Conservation (phyloP, 2,888 invertebrate species). For the Eilema depressum region DNA sequence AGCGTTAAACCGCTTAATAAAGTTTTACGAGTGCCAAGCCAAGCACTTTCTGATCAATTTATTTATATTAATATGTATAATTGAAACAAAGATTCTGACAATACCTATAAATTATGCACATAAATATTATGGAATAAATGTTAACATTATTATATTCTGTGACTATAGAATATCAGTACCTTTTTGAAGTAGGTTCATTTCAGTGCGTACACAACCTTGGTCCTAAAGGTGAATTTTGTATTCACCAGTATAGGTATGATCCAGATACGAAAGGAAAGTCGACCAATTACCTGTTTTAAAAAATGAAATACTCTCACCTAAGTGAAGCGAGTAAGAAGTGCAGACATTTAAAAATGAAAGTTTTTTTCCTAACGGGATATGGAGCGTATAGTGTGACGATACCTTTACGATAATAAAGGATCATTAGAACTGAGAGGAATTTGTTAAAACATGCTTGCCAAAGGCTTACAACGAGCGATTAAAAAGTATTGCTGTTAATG, state of each 20-base stretch:
- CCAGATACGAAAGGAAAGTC: slow-evolving; percentile 4
- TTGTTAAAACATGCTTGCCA: too few species aligned
- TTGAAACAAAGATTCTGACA: too few species aligned
- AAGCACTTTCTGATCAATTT: too few species aligned
- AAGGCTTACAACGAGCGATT: too few species aligned
- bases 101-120: too few species aligned
- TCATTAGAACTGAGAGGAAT: background rate
- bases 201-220: background rate
- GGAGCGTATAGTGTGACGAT: background rate
- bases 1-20: too few species aligned
- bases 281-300: slow-evolving; percentile 4
- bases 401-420: background rate
- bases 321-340: slow-evolving; percentile 4
- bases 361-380: background rate
- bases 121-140: too few species aligned
- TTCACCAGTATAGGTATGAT: slow-evolving; percentile 4
- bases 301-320: slow-evolving; percentile 2
- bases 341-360: background rate
- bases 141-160: background rate
- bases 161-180: too few species aligned
- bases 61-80: too few species aligned
- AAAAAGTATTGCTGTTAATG: too few species aligned
- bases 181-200: background rate
- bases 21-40: too few species aligned
- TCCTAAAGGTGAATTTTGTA: slow-evolving; percentile 4